phyloP scores from a whole-genome alignment of 1,140 invertebrate species.

The Monochamus saltuarius region DNA sequence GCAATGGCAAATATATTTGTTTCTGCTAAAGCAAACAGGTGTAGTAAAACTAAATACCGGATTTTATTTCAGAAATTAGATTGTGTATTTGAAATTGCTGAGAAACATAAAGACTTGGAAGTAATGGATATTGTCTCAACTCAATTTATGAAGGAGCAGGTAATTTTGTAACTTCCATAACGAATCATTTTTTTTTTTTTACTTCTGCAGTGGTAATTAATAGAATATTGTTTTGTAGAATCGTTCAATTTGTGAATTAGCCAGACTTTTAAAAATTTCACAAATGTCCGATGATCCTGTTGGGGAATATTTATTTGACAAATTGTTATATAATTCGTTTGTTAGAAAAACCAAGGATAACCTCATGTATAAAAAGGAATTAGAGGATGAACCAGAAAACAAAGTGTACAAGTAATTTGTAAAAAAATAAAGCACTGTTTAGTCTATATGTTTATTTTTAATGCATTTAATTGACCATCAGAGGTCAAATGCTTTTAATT shows the following conservation, averaged over 20 bases:
- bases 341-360: conserved; percentile 28
- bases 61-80: conserved; percentile 37
- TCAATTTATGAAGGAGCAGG: conserved; percentile 72
- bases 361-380: conserved; percentile 23
- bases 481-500: too few species aligned
- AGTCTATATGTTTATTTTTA: too few species aligned
- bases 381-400: background rate
- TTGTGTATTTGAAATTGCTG: conserved; percentile 65
- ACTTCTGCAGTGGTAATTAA: too few species aligned
- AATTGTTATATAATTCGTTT: conserved; percentile 34
- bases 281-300: conserved; percentile 29
- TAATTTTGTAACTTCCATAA: conserved; percentile 40
- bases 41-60: conserved; percentile 14
- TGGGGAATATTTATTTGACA: conserved; percentile 42
- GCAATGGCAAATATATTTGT: too few species aligned
- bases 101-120: conserved; percentile 66
- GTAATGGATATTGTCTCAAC: conserved; percentile 70
- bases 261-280: conserved; percentile 28
- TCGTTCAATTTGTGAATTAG: conserved; percentile 37
- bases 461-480: too few species aligned
- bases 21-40: conserved; percentile 2
- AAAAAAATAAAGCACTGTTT: too few species aligned
- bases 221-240: conserved; percentile 28
- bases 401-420: conserved; percentile 9
- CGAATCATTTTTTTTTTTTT: conserved; percentile 2